These are phyloP conservation scores for Coregonus suidteri DNA, from an alignment of 2,797 vertebrate species.

Conservation along the genomic window DNA sequence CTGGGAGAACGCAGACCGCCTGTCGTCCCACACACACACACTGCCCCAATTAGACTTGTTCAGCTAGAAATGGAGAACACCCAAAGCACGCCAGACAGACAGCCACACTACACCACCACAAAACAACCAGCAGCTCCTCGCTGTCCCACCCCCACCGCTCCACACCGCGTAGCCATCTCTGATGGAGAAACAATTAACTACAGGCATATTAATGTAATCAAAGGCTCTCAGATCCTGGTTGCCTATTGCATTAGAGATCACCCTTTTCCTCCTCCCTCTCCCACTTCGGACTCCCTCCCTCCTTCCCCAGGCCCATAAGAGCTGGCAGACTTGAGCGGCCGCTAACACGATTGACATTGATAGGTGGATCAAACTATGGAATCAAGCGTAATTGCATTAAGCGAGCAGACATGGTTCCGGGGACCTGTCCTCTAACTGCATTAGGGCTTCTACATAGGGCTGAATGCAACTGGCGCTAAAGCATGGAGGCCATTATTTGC, in stretches of 20 bases:
- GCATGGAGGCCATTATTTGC: conserved; percentile 45
- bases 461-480: conserved; percentile 53
- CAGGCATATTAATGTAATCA: conserved; percentile 79
- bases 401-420: conserved; percentile 62
- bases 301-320: conserved; percentile 40
- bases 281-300: conserved; percentile 9
- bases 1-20: conserved; percentile 24
- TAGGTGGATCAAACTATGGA: conserved; percentile 66
- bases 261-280: conserved; percentile 2
- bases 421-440: conserved; percentile 59
- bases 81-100: conserved; percentile 50
- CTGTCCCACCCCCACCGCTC: conserved; percentile 65
- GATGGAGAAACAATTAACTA: conserved; percentile 79
- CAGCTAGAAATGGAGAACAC: conserved; percentile 3
- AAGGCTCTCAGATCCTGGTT: conserved; percentile 71
- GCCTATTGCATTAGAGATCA: conserved; percentile 64
- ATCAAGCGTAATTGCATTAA: conserved; percentile 68
- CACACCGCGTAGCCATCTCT: conserved; percentile 70
- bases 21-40: conserved; percentile 18
- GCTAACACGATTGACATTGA: conserved; percentile 73
- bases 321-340: conserved; percentile 37
- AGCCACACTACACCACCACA: conserved; percentile 9
- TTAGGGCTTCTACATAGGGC: conserved; percentile 63
- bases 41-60: conserved; percentile 53
- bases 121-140: conserved; percentile 21